Evolutionary conservation across 2,888 invertebrate species (phyloP).

Genomic region (Apodemia hepburni): DNA sequence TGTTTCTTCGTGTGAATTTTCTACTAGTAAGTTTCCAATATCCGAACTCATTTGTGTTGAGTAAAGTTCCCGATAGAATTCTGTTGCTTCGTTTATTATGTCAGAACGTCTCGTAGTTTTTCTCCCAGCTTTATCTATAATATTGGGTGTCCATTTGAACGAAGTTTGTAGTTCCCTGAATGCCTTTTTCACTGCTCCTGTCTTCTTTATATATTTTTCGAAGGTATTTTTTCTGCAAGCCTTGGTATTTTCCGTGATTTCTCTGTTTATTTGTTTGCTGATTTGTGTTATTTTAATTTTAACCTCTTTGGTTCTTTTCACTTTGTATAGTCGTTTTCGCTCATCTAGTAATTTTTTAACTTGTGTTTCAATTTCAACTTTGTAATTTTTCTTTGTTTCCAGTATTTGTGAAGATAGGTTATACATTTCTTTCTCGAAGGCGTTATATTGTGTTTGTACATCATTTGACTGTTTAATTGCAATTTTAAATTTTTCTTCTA

Average conservation of each 20-base stretch:
- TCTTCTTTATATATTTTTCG: slow-evolving; percentile 1
- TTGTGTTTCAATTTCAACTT: background rate
- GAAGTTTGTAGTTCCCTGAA: background rate
- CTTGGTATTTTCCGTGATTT: background rate
- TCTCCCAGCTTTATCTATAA: no score
- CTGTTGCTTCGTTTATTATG: no score
- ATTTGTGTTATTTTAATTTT: background rate
- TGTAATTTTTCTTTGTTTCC: background rate
- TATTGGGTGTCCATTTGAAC: background rate
- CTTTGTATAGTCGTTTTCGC: background rate
- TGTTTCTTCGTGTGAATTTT: no score
- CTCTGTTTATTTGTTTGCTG: background rate
- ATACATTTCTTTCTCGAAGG: background rate
- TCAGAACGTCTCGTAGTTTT: no score
- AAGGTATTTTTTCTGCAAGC: background rate
- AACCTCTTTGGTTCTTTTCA: background rate
- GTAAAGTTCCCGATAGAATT: no score
- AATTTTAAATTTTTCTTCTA: background rate
- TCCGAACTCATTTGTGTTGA: no score
- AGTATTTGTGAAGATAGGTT: background rate
- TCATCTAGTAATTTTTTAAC: background rate
- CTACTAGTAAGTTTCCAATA: no score
- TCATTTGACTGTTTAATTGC: background rate
- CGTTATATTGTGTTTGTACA: slow-evolving; percentile 2
- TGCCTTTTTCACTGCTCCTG: background rate